A percentile compares a stretch with the other conserved stretches of the same genome.
Conservation (phyloP, 2,797 vertebrate genomes). For the Poeciliopsis turneri region DNA sequence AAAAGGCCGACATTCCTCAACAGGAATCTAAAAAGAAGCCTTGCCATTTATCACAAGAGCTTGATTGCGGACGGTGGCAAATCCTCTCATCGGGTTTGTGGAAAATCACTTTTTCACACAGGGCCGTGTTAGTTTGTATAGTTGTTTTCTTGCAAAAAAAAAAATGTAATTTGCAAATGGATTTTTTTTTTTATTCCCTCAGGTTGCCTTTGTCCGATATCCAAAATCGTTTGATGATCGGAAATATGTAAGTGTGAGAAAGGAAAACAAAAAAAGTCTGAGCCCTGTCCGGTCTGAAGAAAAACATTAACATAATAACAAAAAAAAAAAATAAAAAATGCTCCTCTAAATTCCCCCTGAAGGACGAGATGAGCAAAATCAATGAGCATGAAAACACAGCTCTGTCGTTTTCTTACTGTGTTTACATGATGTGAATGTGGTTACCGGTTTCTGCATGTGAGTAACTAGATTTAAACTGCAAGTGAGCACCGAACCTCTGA, state of each 20-base stretch:
- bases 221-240: background rate
- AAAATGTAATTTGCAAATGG: background rate
- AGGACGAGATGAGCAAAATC: background rate
- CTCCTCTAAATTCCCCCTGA: background rate
- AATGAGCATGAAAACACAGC: background rate
- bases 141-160: background rate
- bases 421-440: background rate
- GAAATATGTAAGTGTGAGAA: background rate
- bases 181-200: background rate
- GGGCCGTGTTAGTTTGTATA: background rate
- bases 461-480: slow-evolving; percentile 38
- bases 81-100: background rate
- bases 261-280: background rate
- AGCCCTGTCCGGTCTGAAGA: background rate
- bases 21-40: background rate
- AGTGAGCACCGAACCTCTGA: slow-evolving; percentile 40
- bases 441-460: slow-evolving; percentile 14
- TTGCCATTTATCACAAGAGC: background rate
- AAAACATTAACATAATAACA: background rate
- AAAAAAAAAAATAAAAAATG: background rate
- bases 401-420: background rate
- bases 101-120: background rate
- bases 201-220: background rate
- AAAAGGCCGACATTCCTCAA: background rate
- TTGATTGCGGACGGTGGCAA: background rate